Conservation (phyloP, 1,140 invertebrate genomes). For the Drosophila leontia region DNA sequence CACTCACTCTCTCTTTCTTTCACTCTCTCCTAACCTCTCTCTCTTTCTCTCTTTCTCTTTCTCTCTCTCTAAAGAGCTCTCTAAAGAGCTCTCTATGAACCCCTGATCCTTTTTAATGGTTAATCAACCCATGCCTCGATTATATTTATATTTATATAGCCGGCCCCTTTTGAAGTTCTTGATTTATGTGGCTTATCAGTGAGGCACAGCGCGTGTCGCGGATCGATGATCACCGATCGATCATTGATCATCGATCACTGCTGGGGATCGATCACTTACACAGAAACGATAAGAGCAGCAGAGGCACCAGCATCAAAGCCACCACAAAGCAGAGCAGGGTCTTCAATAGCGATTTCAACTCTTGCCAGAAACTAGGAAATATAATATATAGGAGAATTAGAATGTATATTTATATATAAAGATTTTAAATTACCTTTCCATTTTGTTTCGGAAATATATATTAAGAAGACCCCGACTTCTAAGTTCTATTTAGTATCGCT, state of each 20-base stretch:
- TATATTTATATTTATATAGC: slow-evolving; percentile 67
- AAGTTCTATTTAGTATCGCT: slow-evolving; percentile 42
- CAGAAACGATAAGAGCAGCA: slow-evolving; percentile 73
- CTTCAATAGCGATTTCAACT: slow-evolving; percentile 73
- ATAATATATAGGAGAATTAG: background rate
- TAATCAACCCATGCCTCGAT: slow-evolving; percentile 67
- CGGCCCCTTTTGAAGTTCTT: slow-evolving; percentile 55
- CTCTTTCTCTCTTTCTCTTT: background rate
- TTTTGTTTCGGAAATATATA: slow-evolving; percentile 16
- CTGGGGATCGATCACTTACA: slow-evolving; percentile 72
- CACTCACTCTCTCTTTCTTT: background rate
- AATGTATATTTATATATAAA: background rate
- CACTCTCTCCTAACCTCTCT: background rate
- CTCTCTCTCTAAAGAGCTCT: background rate
- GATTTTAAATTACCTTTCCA: slow-evolving; percentile 55
- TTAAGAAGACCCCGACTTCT: background rate
- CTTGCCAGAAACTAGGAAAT: slow-evolving; percentile 63
- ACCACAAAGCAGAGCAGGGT: slow-evolving; percentile 72
- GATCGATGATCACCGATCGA: slow-evolving; percentile 29
- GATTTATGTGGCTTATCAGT: slow-evolving; percentile 54
- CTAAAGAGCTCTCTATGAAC: background rate
- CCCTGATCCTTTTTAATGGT: slow-evolving; percentile 68
- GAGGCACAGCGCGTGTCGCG: slow-evolving; percentile 37
- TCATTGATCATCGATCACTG: slow-evolving; percentile 35
- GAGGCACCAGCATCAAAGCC: slow-evolving; percentile 70